Base-by-base conservation (phyloP, 2,113 vertebrate species). In the Prionailurus bengalensis region DNA sequence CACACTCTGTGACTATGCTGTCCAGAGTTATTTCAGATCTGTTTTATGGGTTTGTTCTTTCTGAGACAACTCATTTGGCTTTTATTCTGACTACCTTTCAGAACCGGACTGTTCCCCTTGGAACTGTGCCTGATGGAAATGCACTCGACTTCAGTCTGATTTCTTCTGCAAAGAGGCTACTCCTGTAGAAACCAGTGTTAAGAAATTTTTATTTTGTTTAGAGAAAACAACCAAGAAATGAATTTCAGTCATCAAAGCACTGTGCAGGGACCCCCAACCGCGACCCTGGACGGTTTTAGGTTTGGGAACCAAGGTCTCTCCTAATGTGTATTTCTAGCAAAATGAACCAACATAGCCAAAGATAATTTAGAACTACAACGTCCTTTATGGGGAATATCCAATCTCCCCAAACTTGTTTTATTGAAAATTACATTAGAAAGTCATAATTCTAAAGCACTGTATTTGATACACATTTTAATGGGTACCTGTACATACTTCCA, bases 401-500 rank as follows among this genome's bases (percentile, higher is more conserved):
- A 42, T 7, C 21, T 73, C 31, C 71, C 11, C 71, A 23, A 25
- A 39, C 4, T 1, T 3, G 36, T 25, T 5, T 73, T 3, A 39
- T 12, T 6, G 21, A 6, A 13, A 23, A 73, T 3, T 25, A 39
- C 21, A 3, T 25, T 23, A 25, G 70, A 9, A 39, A 39, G 10
- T 73, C 70, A 5, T 25, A 21, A 73, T 23, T 13, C 36, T 19
- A 1, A 39, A 73, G 23, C 36, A 36, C 10, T 12, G 70, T 39
- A 12, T 39, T 5, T 1, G 10, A 73, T 12, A 6, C n/a, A 11
- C 4, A 23, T 12, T 21, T 6, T 19, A n/a, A 68, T 19, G 2
- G 66, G 66, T 16, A 17, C 7, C 33, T n/a, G 0, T 3, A 68
- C 1, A 68, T n/a, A 13, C 70, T 23, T 23, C 1, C 70, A 12